phyloP scores from a whole-genome alignment of 1,140 invertebrate species.

The Formica exsecta region DNA sequence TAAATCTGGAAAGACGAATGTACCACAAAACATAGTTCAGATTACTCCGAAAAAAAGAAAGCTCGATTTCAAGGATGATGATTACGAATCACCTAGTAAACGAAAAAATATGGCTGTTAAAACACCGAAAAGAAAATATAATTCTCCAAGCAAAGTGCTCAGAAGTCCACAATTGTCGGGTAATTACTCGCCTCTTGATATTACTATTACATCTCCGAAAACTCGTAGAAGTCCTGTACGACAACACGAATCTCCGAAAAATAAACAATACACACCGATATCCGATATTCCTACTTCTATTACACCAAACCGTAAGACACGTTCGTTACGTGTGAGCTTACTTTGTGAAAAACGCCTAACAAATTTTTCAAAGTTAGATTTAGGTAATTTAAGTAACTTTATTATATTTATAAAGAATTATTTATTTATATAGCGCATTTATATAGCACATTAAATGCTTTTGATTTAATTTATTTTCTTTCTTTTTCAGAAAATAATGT shows the following conservation, averaged over 20 bases:
- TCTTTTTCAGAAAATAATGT: neutral
- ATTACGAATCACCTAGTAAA: slow-evolving; percentile 31
- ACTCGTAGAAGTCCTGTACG: slow-evolving; percentile 16
- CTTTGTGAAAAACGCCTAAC: slow-evolving; percentile 54
- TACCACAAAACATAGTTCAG: slow-evolving; percentile 16
- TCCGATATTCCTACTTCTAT: neutral
- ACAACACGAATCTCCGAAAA: slow-evolving; percentile 21
- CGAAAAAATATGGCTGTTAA: slow-evolving; percentile 25
- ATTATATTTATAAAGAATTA: slow-evolving; percentile 7
- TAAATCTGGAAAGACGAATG: slow-evolving; percentile 63
- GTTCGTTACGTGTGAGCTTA: slow-evolving; percentile 40
- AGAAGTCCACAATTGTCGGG: slow-evolving; percentile 65
- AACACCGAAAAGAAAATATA: slow-evolving; percentile 54
- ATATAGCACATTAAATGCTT: neutral
- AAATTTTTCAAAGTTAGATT: slow-evolving; percentile 2
- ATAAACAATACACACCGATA: neutral
- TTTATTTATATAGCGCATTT: neutral
- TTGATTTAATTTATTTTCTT: neutral
- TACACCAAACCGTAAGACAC: slow-evolving; percentile 48
- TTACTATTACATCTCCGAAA: slow-evolving; percentile 81
- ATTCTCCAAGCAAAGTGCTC: slow-evolving; percentile 70
- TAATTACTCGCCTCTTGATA: slow-evolving; percentile 81
- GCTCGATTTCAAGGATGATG: slow-evolving; percentile 2
- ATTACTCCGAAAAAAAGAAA: slow-evolving; percentile 78
- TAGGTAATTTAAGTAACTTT: slow-evolving; percentile 41